Evolutionary conservation across 1,140 invertebrate genomes (phyloP), one percentile per base, ranked within the genome.

Genomic region (Meloidogyne hapla): DNA sequence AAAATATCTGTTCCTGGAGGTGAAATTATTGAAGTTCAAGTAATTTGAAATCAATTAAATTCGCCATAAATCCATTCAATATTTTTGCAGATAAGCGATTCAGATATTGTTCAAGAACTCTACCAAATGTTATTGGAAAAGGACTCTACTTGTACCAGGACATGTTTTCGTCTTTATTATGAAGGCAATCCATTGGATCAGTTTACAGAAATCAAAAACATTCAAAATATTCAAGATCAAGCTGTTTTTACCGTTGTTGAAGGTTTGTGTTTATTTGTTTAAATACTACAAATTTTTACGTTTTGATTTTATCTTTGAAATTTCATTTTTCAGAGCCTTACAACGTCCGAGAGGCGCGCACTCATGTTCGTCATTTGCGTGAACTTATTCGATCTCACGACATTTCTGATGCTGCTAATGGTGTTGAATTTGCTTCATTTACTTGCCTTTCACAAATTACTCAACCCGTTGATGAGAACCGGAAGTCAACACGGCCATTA

Each of bases 111-210:
- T 25, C 78, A 80, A 26, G 78, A 79, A 33, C 67, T 79, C 8
- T 80, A 80, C 38, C 78, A 80, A 74, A 45, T 79, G 45, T 38
- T 79, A n/a, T 65, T 80, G 13, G 78, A 79, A 28, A 23, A 79
- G 10, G 78, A 79, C 25, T 48, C 67, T 1, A 65, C 69, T n/a
- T n/a, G 26, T 79, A 79, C 33, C 64, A 67, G 78, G 3, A 80
- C 78, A 9, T 79, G 78, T 45, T 79, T 80, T 62, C 56, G 63
- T 18, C 38, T 79, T 45, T 79, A 79, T 56, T 80, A 73, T 45
- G 78, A 79, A 25, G 77, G 77, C 9, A 72, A 61, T 18, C 21
- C 78, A 13, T 74, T 79, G 23, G 78, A 79, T 65, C 69, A 80
- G 12, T 79, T 81, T 40, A 80, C 78, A 18, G 78, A 79, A 64